phyloP scores from a whole-genome alignment of 2,113 vertebrate species.

The Pavo muticus region DNA sequence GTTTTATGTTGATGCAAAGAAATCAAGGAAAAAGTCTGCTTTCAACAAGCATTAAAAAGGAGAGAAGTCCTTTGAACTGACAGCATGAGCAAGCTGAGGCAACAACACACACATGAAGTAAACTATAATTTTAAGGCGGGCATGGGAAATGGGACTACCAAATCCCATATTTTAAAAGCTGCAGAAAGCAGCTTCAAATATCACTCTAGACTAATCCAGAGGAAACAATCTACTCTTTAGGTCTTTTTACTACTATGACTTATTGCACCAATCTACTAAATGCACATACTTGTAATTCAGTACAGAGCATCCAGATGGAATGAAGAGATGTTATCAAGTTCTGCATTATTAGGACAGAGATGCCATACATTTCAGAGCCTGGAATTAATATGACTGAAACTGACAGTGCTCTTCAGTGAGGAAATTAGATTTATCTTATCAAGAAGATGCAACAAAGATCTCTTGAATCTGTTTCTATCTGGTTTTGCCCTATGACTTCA shows the following conservation, averaged over 20 bases:
- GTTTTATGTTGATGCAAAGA: neutral
- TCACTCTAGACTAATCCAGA: neutral
- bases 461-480: neutral
- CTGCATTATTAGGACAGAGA: slow-evolving; percentile 29
- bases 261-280: neutral
- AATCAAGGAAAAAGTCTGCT: neutral
- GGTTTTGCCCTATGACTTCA: neutral
- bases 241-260: neutral
- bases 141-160: neutral
- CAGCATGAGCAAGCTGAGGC: neutral
- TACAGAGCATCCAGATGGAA: slow-evolving; percentile 2
- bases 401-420: slow-evolving; percentile 18
- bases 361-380: slow-evolving; percentile 11
- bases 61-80: neutral
- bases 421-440: slow-evolving; percentile 64
- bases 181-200: slow-evolving; percentile 29
- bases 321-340: slow-evolving; percentile 43
- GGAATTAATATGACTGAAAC: slow-evolving; percentile 36
- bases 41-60: neutral
- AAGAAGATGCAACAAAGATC: slow-evolving; percentile 27
- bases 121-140: neutral
- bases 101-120: neutral
- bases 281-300: neutral
- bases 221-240: neutral
- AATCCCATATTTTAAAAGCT: neutral